phyloP scores from a whole-genome alignment of 2,797 vertebrate species.

The Artibeus jamaicensis region DNA sequence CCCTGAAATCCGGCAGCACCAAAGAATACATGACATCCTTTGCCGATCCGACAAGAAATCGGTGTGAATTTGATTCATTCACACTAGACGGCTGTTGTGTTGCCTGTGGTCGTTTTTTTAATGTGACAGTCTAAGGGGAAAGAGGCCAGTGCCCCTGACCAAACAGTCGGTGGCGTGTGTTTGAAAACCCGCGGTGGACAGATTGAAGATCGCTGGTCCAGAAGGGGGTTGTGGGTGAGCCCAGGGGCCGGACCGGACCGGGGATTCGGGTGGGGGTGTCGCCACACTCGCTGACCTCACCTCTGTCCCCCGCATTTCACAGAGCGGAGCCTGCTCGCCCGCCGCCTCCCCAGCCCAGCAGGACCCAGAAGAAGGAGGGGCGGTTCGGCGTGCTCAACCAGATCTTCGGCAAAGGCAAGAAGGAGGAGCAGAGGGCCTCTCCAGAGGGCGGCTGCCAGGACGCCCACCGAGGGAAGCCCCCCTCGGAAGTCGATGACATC shows the following conservation, averaged over 20 bases:
- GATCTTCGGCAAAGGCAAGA: slow-evolving; percentile 90
- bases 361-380: slow-evolving; percentile 85
- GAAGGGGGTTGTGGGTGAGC: neutral
- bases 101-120: too few species aligned
- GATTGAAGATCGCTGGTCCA: rapidly evolving
- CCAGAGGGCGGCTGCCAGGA: slow-evolving; percentile 80
- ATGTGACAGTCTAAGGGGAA: neutral
- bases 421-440: slow-evolving; percentile 78
- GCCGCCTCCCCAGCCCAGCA: slow-evolving; percentile 78
- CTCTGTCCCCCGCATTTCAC: slow-evolving; percentile 47
- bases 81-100: neutral
- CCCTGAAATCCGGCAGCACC: rapidly evolving
- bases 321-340: slow-evolving; percentile 82
- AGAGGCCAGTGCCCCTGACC: neutral
- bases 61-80: neutral
- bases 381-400: slow-evolving; percentile 87
- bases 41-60: rapidly evolving
- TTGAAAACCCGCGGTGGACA: rapidly evolving
- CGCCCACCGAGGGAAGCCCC: slow-evolving; percentile 76
- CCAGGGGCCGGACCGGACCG: neutral
- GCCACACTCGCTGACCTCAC: neutral
- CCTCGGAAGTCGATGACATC: slow-evolving; percentile 91
- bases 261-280: neutral
- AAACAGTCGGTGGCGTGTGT: rapidly evolving
- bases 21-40: rapidly evolving